Evolutionary conservation across 2,113 vertebrate genomes (phyloP), one percentile per base, ranked within the genome.

Genomic region (Peromyscus maniculatus): DNA sequence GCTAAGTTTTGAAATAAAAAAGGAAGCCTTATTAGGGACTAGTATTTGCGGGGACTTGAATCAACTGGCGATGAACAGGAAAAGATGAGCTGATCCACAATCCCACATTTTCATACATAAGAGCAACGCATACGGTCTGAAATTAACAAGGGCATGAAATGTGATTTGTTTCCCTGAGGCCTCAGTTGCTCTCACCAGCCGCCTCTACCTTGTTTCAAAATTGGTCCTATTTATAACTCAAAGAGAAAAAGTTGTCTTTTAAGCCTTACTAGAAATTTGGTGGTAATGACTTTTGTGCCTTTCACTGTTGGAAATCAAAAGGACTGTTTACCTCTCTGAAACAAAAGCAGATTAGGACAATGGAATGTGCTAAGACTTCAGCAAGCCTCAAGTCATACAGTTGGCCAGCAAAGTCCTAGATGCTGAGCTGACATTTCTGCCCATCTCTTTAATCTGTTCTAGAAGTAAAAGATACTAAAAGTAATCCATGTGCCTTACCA

Each of bases 141-240:
- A 96, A 96, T 89, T 84, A 72, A 91, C 49, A 93, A 84, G 46
- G 55, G 19, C 46, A 78, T 89, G 79, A 72, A 82, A 90, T 36
- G n/a, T 89, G 55, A 46, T 26, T 80, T 89, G 39, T 79, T 89
- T 93, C 64, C 67, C 77, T 66, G 46, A 79, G 49, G 43, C 46
- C 6, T 89, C 12, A n/a, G 28, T 89, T 84, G 22, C 43, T 96
- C 31, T 91, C 26, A 88, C 33, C 31, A 59, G 72, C 3, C 36
- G n/a, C 57, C 46, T 79, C 21, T 66, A 57, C 26, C 79, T 89
- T 94, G 19, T 66, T 94, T 89, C 66, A 82, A 93, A 93, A 84
- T 72, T 19, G 43, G 9, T 39, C 26, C 28, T 49, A 91, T 55
- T 91, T 21, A 78, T 86, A 78, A 64, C 87, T 93, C 24, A 89